Base-by-base conservation (phyloP, 2,888 invertebrate species). In the Lapara coniferarum region DNA sequence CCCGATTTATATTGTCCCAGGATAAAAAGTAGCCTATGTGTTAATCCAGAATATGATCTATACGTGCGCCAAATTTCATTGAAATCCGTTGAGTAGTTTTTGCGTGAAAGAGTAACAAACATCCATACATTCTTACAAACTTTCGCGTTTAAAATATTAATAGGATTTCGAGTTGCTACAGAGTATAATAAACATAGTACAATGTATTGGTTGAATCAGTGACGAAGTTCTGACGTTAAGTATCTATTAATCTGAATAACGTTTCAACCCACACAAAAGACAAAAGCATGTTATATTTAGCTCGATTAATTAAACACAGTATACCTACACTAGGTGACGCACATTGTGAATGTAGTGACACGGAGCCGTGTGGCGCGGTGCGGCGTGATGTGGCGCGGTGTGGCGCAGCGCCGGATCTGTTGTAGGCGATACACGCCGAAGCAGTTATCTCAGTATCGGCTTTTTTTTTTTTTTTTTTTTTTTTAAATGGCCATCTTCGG, bases 371-470 rank as follows among this genome's bases (percentile, higher is more conserved):
- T 25, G 58, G 58, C 37, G n/a, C 44, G 84, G 25, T 2, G 25
- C 25, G 25, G 25, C 25, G 25, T 25, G 25, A 25, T 25, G 25
- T 25, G 25, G 83, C 77, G 70, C 71, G 10, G 63, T 19, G 49
- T 19, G 19, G 19, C 67, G 69, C 67, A 69, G 70, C 77, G 83
- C 81, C 82, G 83, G 78, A 81, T 84, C 79, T 79, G 82, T 82
- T 80, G 81, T 77, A 78, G 78, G 77, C 84, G 83, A 81, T 84
- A 82, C 83, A 85, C 80, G 83, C 83, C 84, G 86, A 74, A 87
- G 83, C 85, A 85, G 88, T 89, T 89, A 90, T 91, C 91, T 87
- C 85, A 83, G 86, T 85, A 89, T 89, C 88, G 89, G 85, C 86
- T 87, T n/a, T n/a, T n/a, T n/a, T n/a, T n/a, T n/a, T n/a, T n/a